These are phyloP conservation scores for Onthophagus sagittarius DNA, from an alignment of 2,888 invertebrate species.

Conservation along the genomic window DNA sequence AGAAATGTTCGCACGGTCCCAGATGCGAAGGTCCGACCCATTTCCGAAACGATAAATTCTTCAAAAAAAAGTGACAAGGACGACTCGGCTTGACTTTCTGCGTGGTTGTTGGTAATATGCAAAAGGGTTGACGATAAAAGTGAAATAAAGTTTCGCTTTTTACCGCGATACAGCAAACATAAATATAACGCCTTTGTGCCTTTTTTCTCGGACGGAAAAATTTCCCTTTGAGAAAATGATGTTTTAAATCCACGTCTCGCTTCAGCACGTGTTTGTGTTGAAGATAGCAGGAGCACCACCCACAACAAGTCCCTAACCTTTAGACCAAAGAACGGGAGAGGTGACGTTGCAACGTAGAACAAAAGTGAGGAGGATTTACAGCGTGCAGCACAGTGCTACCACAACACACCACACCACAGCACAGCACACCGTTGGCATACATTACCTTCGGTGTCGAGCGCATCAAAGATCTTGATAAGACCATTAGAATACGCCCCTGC, in stretches of 20 bases:
- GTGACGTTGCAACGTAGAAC: conserved; percentile 1
- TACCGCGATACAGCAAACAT: not conserved
- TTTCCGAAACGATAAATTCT: not conserved
- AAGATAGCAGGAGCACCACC: conserved; percentile 4
- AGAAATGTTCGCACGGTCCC: not conserved
- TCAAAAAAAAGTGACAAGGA: not conserved
- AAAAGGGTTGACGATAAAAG: not conserved
- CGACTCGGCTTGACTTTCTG: not conserved
- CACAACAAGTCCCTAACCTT: conserved; percentile 15
- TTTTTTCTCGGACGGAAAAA: not conserved
- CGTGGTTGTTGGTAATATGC: not conserved
- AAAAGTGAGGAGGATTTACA: conserved; percentile 15
- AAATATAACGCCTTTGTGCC: not conserved
- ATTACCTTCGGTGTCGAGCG: conserved; percentile 26
- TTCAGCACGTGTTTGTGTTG: not conserved
- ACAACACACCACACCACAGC: too few species aligned
- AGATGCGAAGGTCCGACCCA: not conserved
- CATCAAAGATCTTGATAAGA: conserved; percentile 27
- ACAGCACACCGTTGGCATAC: conserved; percentile 23
- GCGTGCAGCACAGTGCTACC: not conserved
- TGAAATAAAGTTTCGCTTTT: not conserved
- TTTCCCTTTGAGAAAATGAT: not conserved
- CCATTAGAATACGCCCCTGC: conserved; percentile 26
- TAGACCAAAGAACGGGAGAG: not conserved
- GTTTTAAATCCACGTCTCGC: not conserved